phyloP scores from a whole-genome alignment of 2,888 invertebrate genomes.

The Metellina segmentata region DNA sequence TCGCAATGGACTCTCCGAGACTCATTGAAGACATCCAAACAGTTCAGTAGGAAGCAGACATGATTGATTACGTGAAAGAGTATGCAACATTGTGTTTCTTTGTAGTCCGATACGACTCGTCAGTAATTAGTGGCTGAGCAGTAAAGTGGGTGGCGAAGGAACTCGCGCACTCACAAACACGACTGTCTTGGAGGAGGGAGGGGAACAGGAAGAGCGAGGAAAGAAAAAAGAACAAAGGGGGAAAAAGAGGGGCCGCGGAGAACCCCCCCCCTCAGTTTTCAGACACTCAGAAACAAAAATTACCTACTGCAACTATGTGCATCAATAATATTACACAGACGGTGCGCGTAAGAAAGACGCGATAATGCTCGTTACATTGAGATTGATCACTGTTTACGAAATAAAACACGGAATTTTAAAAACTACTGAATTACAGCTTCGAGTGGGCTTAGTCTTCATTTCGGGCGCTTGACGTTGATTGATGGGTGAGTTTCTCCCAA shows the following conservation, averaged over 20 bases:
- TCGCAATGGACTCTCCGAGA: background rate
- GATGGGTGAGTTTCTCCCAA: constrained; percentile 54
- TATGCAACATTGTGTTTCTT: constrained; percentile 60
- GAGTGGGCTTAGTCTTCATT: constrained; percentile 61
- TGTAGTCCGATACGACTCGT: constrained; percentile 30
- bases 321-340: constrained; percentile 58
- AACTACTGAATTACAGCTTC: constrained; percentile 70
- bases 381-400: constrained; percentile 75
- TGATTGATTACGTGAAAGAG: constrained; percentile 61
- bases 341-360: constrained; percentile 60
- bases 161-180: constrained; percentile 5
- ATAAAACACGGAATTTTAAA: constrained; percentile 67
- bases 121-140: constrained; percentile 52
- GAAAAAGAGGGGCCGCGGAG: background rate
- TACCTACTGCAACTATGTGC: constrained; percentile 34
- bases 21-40: constrained; percentile 27
- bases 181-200: background rate
- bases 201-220: background rate
- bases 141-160: constrained; percentile 68
- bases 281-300: constrained; percentile 38
- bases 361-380: constrained; percentile 70
- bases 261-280: no score
- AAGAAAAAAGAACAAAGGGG: constrained; percentile 3
- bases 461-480: constrained; percentile 65
- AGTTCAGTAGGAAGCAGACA: constrained; percentile 38